Conservation (phyloP, 2,113 vertebrate genomes). For the Platysternon megacephalum region DNA sequence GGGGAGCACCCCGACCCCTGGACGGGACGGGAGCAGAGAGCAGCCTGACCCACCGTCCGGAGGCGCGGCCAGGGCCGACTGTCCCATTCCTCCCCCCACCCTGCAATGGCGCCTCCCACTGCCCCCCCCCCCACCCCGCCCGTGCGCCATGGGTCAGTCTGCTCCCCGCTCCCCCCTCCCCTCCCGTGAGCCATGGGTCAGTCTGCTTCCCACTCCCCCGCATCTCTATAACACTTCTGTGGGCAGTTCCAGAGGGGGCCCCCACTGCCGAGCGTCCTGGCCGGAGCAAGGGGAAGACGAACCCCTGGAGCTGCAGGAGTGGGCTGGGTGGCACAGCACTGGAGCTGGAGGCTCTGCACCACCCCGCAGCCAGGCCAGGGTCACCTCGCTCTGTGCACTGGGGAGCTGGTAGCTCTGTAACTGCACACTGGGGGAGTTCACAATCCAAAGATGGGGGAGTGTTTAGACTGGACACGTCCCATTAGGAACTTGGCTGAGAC, state of each 20-base stretch:
- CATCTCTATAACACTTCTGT: not conserved
- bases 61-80: too few species aligned
- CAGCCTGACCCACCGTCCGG: too few species aligned
- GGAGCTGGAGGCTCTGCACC: not conserved
- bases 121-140: not conserved
- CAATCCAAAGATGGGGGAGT: not conserved
- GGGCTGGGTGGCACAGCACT: not conserved
- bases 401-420: not conserved
- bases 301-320: not conserved
- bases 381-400: too few species aligned
- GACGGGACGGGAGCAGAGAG: too few species aligned
- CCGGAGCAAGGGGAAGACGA: not conserved
- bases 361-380: not conserved
- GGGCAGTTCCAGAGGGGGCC: too few species aligned
- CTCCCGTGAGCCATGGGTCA: not conserved
- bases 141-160: not conserved
- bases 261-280: not conserved
- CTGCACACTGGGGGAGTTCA: not conserved
- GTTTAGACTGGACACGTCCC: not conserved
- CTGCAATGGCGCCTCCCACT: too few species aligned
- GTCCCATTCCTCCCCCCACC: too few species aligned
- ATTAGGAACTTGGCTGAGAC: not conserved
- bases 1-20: too few species aligned
- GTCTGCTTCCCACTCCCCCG: not conserved
- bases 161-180: not conserved